Evolutionary conservation across 1,140 invertebrate genomes (phyloP), one percentile per base, ranked within the genome.

Genomic region (Teleopsis dalmanni): DNA sequence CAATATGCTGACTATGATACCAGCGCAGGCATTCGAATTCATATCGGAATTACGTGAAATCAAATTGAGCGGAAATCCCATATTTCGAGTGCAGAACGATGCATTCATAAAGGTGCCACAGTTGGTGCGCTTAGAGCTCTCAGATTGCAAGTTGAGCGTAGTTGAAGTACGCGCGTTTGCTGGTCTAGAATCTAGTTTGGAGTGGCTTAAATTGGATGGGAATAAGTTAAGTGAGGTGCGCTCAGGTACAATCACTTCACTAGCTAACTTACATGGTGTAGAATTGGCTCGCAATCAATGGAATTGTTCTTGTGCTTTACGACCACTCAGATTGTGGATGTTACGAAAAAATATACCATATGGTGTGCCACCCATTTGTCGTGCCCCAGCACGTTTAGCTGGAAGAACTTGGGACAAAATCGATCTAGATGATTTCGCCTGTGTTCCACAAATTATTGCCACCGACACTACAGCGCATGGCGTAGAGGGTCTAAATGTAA

Each of bases 401-500:
- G 76, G 75, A 2, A 75, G 79, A 45, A 72, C 83, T 0, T 90
- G 87, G 87, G 81, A 87, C 59, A 76, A 78, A 38, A 73, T 91
- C 22, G 79, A 82, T 50, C 69, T 87, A 16, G 84, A 88, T 56
- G 87, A 90, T 57, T 88, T 87, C 63, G 86, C 87, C 2, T 90
- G 87, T 60, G 72, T 78, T 46, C 87, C 87, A 0, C 76, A 80
- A 61, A 80, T 84, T 14, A 72, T 75, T 14, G 72, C 76, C 2
- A 70, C 73, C 14, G 74, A 74, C 19, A 62, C 73, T n/a, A 75
- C 75, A 26, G 74, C 79, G 4, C 75, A 77, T 41, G 76, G 76
- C 3, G 70, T 81, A 5, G 82, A 85, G 65, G 84, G 85, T 0
- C 75, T 78, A 22, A 87, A 89, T 62, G 79, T 84, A 5, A 86